Conservation (phyloP, 2,113 vertebrate species). For the Grammomys surdaster region DNA sequence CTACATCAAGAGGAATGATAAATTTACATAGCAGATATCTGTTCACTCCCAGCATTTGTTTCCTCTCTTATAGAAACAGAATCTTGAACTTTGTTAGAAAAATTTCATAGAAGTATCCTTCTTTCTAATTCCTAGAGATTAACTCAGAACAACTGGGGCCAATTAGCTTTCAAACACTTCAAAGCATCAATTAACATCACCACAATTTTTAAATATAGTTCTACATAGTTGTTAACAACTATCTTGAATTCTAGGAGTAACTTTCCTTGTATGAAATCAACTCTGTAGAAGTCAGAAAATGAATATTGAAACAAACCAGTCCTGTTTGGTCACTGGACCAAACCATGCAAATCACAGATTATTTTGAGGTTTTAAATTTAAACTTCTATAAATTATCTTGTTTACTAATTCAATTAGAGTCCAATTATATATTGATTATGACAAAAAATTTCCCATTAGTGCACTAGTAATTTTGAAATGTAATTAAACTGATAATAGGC, state of each 20-base stretch:
- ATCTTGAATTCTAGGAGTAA: neutral
- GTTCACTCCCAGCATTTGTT: neutral
- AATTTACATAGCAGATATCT: neutral
- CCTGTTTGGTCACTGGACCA: neutral
- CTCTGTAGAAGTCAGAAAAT: neutral
- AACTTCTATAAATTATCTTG: neutral
- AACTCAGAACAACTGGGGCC: neutral
- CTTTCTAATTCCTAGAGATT: neutral
- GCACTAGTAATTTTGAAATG: neutral
- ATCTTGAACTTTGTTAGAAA: neutral
- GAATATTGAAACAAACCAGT: conserved; percentile 8
- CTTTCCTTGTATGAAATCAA: neutral
- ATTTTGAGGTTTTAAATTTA: conserved; percentile 14
- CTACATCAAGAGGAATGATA: conserved; percentile 22
- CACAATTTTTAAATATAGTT: neutral
- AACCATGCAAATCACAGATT: neutral
- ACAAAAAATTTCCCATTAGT: neutral
- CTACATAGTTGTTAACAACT: neutral
- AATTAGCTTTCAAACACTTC: conserved; percentile 1
- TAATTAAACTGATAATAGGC: conserved; percentile 3
- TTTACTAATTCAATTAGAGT: neutral
- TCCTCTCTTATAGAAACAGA: neutral
- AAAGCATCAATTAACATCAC: neutral
- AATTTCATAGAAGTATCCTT: conserved; percentile 13
- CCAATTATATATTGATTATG: neutral